Conservation (phyloP, 2,797 vertebrate genomes). For the Gila robusta region DNA sequence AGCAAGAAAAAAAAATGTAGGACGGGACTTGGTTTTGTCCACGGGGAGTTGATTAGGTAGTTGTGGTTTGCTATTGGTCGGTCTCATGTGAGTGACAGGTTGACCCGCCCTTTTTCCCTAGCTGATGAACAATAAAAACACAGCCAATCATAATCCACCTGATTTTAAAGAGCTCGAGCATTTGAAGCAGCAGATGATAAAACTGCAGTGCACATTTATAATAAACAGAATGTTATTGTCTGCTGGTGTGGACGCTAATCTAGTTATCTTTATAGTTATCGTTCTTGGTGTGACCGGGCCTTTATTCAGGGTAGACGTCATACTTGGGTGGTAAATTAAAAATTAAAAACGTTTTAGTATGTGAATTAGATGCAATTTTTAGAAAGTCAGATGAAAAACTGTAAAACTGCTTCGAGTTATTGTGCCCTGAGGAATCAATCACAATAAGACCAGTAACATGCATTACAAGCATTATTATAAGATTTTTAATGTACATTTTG, state of each 20-base stretch:
- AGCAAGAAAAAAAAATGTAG: not conserved
- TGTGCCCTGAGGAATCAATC: not conserved
- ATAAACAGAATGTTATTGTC: not conserved
- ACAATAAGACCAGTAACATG: not conserved
- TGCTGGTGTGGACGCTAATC: not conserved
- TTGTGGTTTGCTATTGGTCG: not conserved
- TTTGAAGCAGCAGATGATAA: not conserved
- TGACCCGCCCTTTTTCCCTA: not conserved
- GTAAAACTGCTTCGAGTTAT: not conserved
- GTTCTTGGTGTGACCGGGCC: not conserved
- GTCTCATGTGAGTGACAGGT: not conserved
- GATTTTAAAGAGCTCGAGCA: not conserved
- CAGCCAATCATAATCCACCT: constrained; percentile 11
- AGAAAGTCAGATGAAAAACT: not conserved
- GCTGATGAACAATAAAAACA: not conserved
- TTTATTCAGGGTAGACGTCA: not conserved
- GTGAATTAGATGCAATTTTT: not conserved
- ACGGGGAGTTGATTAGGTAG: not conserved
- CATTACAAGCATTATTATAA: not conserved
- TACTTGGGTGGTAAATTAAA: not conserved
- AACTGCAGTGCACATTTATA: not conserved
- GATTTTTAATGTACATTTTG: not conserved
- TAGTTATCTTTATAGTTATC: not conserved
- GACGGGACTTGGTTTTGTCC: not conserved
- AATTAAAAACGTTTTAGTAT: not conserved